Evolutionary conservation across 2,113 vertebrate genomes (phyloP).

Genomic region (Istiophorus platypterus): DNA sequence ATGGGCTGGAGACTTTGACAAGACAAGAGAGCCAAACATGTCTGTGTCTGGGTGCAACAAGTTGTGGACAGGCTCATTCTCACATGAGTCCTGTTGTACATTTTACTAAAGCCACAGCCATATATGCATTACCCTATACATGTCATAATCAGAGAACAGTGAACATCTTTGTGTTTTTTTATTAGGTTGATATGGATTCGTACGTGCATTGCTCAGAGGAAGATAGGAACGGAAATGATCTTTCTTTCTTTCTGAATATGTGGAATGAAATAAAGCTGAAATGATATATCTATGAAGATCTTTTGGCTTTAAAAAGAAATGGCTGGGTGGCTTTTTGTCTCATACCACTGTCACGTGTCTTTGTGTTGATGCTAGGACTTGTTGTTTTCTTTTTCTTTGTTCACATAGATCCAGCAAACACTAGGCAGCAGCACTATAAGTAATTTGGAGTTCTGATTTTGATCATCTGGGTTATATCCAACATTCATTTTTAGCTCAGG

Average conservation of each 20-base stretch:
- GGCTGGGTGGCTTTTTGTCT: neutral
- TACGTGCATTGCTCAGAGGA: neutral
- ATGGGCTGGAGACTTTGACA: slow-evolving; percentile 59
- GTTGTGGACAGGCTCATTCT: slow-evolving; percentile 35
- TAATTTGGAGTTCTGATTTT: no score
- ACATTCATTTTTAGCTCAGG: no score
- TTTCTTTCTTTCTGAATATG: neutral
- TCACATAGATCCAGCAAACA: no score
- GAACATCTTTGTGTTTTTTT: neutral
- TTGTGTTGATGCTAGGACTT: slow-evolving; percentile 2
- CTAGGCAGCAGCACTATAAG: no score
- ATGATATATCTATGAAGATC: neutral
- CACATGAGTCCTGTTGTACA: neutral
- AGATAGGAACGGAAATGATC: neutral
- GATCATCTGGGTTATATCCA: no score
- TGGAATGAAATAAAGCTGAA: neutral
- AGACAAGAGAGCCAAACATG: slow-evolving; percentile 34
- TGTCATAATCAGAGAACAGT: neutral
- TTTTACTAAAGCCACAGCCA: slow-evolving; percentile 21
- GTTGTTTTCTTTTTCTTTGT: neutral
- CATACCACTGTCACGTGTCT: neutral
- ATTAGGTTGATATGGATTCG: neutral
- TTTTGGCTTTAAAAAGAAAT: no score
- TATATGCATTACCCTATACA: neutral
- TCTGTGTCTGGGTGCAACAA: slow-evolving; percentile 40